Base-by-base conservation (phyloP, 2,797 vertebrate species). In the Pipistrellus nathusii region DNA sequence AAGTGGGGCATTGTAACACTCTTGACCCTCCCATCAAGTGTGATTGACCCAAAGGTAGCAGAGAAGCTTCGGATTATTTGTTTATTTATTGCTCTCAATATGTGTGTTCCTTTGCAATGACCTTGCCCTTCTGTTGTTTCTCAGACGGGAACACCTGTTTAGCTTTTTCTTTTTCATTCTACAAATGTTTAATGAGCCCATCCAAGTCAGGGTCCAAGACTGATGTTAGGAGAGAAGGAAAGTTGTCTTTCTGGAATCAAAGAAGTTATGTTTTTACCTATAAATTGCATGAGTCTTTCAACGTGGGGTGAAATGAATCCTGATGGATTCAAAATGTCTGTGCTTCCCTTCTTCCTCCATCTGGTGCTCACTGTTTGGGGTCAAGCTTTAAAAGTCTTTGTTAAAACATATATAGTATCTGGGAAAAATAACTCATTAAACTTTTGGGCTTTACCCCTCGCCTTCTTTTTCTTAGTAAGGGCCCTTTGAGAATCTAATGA, bases 31-130 rank as follows among this genome's bases (percentile, higher is more conserved):
- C 88, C 64, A 94, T 93, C 88, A 88, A 64, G 82, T 41, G 20
- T 77, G 89, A 97, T 94, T 94, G 96, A 98, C 95, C 95, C 96
- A 88, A 95, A 95, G 96, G 93, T 88, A 69, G 23, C 93, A 92
- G 27, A 77, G 41, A 38, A 51, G 41, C 53, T 92, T 92, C 27
- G 9, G 30, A 30, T 93, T 38, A 77, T 90, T 96, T 93, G 68
- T 95, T 95, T 96, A 76, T 92, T 93, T 95, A 59, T 95, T 77
- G 32, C 78, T 94, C 75, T 35, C 75, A 85, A 85, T 38, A 71
- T 48, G 44, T 27, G 53, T 72, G 73, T 91, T 95, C 81, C 69
- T 89, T 81, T 77, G 30, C 75, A 88, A 85, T 87, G 71, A 93
- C 75, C 69, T 84, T n/a, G 38, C 3, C 55, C 72, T 89, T 73